Evolutionary conservation across 2,888 invertebrate genomes (phyloP), one percentile per base, ranked within the genome.

Genomic region (Labia minor): DNA sequence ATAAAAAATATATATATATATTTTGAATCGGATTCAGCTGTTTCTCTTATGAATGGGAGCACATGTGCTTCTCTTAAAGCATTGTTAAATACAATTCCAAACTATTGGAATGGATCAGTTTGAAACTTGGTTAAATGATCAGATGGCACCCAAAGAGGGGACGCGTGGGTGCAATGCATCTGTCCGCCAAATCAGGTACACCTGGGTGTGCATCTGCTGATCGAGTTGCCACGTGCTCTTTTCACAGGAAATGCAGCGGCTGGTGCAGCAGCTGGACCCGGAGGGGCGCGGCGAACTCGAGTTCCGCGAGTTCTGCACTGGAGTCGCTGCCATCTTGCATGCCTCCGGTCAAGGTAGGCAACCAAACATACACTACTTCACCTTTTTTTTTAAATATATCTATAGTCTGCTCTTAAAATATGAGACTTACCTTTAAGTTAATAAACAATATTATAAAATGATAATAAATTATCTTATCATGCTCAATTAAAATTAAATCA

Each of bases 221-320:
- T 19, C 6, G 8, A 8, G 26, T 6, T 26, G 11, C 10, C 37
- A 61, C 19, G 61, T 19, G 19, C 1, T 61, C 26, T 61, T 33
- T 26, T 66, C 63, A 72, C 78, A 80, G 76, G 82, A 82, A 72
- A 78, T 79, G 37, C 74, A 79, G 65, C 79, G 81, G 61, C 75
- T 81, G 61, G 75, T 81, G 26, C 76, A 79, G 3, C 73, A 81
- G 26, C 74, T 84, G 70, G 83, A 83, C 70, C 79, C 80, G 37
- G 82, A 82, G 76, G 82, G 82, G 75, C 79, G 80, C 70, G 80
- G 80, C 1, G 74, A 82, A 64, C 76, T 84, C 72, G 81, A 72
- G 70, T 84, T 74, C 77, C 78, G 68, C 72, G 81, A 75, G 73
- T 84, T 74, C 73, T 83, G 76, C 72, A 78, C 71, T 72, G 81